Evolutionary conservation across 2,113 vertebrate species (phyloP).

Genomic region (Epinephelus moara): DNA sequence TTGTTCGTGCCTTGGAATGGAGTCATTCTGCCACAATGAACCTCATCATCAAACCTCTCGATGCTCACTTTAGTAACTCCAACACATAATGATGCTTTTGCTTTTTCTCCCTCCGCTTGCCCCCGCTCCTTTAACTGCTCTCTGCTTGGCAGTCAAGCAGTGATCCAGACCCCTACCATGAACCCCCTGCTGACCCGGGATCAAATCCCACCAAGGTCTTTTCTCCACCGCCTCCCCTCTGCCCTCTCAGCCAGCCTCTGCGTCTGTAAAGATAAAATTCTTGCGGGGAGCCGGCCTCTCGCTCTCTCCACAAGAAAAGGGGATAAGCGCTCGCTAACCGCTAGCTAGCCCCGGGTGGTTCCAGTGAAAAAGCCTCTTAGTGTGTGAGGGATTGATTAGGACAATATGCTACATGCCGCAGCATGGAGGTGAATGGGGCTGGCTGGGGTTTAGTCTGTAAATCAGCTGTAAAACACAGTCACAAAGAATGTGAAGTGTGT

Average conservation of each 20-base stretch:
- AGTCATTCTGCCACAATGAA: neutral
- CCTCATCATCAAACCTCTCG: neutral
- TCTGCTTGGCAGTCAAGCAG: constrained; percentile 10
- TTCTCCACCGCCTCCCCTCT: constrained; percentile 29
- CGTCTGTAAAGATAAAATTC: constrained; percentile 61
- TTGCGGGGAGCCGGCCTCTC: constrained; percentile 42
- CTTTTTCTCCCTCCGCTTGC: neutral
- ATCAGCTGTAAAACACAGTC: constrained; percentile 58
- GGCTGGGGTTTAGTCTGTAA: constrained; percentile 46
- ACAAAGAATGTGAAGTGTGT: constrained; percentile 18
- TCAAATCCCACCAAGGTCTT: constrained; percentile 44
- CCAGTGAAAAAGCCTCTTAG: constrained; percentile 70
- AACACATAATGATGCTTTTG: neutral
- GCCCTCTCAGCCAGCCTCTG: constrained; percentile 52
- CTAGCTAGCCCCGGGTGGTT: constrained; percentile 56
- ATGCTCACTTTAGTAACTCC: constrained; percentile 9
- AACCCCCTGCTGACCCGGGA: constrained; percentile 41
- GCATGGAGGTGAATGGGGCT: constrained; percentile 45
- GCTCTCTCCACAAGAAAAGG: constrained; percentile 42
- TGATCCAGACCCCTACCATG: constrained; percentile 3
- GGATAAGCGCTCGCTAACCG: constrained; percentile 50
- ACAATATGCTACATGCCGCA: constrained; percentile 67
- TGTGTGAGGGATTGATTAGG: constrained; percentile 72
- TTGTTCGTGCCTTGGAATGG: constrained; percentile 1
- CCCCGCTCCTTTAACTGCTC: constrained; percentile 11